phyloP scores from a whole-genome alignment of 2,113 vertebrate species.

The Theristicus caerulescens region DNA sequence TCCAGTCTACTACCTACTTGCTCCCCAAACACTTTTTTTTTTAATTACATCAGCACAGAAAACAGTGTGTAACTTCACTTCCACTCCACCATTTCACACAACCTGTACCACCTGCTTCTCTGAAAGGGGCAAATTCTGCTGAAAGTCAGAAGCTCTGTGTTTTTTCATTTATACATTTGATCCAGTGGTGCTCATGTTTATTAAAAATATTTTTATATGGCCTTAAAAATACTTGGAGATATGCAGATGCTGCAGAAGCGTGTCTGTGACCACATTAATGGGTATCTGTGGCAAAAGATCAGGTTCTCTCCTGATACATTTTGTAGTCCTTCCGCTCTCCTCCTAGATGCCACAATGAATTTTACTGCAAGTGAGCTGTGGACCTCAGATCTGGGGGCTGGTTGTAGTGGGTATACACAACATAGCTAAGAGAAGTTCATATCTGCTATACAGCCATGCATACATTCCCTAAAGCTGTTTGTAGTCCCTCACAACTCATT shows the following conservation, averaged over 20 bases:
- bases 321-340: not conserved
- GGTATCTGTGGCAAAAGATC: not conserved
- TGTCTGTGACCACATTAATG: not conserved
- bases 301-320: not conserved
- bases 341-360: not conserved
- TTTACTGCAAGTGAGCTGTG: not conserved
- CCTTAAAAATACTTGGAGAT: not conserved
- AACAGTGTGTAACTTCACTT: not conserved
- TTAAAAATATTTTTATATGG: not conserved
- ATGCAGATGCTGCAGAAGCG: not conserved
- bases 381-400: not conserved
- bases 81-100: not conserved
- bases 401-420: not conserved
- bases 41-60: not conserved
- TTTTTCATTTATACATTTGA: not conserved
- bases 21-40: not conserved
- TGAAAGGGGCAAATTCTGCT: not conserved
- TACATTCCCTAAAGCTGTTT: not conserved
- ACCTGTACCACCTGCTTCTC: not conserved
- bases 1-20: not conserved
- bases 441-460: not conserved
- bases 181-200: not conserved
- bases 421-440: not conserved
- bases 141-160: rapidly evolving
- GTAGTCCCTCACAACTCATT: not conserved